phyloP scores from a whole-genome alignment of 2,113 vertebrate genomes.

The Anolis sagrei region DNA sequence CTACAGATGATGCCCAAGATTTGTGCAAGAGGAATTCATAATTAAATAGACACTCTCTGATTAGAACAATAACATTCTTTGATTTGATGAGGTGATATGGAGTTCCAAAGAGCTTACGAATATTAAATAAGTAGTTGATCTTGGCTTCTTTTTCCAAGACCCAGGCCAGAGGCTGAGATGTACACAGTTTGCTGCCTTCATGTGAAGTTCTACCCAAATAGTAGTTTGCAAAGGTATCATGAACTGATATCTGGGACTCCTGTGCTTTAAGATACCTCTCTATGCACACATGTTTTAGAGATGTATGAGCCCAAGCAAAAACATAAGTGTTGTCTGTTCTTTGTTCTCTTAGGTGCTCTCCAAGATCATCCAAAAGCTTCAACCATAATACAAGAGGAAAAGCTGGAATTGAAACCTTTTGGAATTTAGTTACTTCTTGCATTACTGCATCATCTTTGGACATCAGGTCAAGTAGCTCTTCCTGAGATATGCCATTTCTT shows the following conservation, averaged over 20 bases:
- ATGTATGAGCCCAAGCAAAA: constrained; percentile 69
- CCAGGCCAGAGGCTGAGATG: constrained; percentile 75
- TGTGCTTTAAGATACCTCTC: constrained; percentile 66
- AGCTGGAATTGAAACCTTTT: constrained; percentile 48
- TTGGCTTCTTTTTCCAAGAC: constrained; percentile 47
- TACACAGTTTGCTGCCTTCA: constrained; percentile 8
- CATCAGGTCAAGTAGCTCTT: constrained; percentile 74
- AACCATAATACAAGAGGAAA: constrained; percentile 70
- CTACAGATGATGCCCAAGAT: constrained; percentile 71
- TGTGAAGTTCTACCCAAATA: constrained; percentile 48
- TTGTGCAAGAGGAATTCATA: constrained; percentile 80
- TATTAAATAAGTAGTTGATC: constrained; percentile 67
- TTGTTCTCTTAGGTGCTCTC: constrained; percentile 67
- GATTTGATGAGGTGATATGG: constrained; percentile 74
- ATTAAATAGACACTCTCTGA: constrained; percentile 76
- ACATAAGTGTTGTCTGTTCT: constrained; percentile 76
- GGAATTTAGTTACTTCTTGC: constrained; percentile 67
- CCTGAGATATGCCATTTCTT: constrained; percentile 70
- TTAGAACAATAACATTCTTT: constrained; percentile 66
- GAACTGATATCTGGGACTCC: constrained; percentile 58
- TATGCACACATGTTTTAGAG: constrained; percentile 54
- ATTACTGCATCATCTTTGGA: constrained; percentile 64
- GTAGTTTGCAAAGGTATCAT: constrained; percentile 71
- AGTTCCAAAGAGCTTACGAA: constrained; percentile 73
- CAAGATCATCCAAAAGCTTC: constrained; percentile 63